Evolutionary conservation across 2,797 vertebrate genomes (phyloP).

Genomic region (Loris lydekkerianus): DNA sequence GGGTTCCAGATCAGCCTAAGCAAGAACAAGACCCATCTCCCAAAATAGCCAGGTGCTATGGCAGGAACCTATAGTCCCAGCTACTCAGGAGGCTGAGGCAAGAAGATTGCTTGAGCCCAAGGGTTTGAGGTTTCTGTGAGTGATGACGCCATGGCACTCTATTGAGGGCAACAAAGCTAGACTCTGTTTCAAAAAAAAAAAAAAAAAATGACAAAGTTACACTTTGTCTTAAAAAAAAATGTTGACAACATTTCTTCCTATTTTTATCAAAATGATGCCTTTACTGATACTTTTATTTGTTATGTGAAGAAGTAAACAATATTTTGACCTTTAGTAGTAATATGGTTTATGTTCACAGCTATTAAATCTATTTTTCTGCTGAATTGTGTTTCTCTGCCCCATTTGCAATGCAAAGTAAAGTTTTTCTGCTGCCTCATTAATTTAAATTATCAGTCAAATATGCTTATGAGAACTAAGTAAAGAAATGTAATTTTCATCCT

Average conservation of each 20-base stretch:
- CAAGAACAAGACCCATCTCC: too few relatives aligned
- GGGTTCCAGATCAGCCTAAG: too few relatives aligned
- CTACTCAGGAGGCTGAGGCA: too few relatives aligned
- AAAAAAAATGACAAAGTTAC: too few relatives aligned
- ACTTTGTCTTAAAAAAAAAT: too few relatives aligned
- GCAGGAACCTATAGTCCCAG: too few relatives aligned
- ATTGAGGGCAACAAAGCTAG: too few relatives aligned
- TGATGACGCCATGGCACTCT: too few relatives aligned
- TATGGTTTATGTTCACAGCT: slow-evolving; percentile 22
- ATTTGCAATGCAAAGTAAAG: slow-evolving; percentile 58
- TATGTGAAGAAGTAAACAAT: neutral
- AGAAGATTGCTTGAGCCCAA: too few relatives aligned
- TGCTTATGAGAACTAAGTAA: slow-evolving; percentile 65
- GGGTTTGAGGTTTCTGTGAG: too few relatives aligned
- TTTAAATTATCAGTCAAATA: slow-evolving; percentile 75
- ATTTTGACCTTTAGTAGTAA: slow-evolving; percentile 21
- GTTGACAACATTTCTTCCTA: neutral
- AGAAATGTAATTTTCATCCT: slow-evolving; percentile 62
- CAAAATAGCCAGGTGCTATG: too few relatives aligned
- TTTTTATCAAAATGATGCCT: neutral
- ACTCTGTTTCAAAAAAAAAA: too few relatives aligned
- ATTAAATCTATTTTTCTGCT: slow-evolving; percentile 61
- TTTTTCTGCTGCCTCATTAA: slow-evolving; percentile 64
- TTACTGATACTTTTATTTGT: neutral
- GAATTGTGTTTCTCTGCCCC: slow-evolving; percentile 52